phyloP scores from a whole-genome alignment of 2,797 vertebrate genomes.

The Danio choprae region DNA sequence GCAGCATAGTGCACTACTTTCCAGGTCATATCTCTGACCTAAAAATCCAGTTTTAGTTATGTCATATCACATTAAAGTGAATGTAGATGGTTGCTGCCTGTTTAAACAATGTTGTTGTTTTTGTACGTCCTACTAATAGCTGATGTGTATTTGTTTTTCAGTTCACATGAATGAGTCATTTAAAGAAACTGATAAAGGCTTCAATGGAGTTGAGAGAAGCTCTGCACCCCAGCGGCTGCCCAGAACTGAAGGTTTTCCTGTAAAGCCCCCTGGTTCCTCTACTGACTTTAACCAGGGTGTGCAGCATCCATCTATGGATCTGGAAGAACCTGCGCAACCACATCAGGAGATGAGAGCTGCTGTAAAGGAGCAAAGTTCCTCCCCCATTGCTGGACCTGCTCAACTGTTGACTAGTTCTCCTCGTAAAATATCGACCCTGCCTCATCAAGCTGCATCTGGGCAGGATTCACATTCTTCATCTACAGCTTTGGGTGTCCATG shows the following conservation, averaged over 20 bases:
- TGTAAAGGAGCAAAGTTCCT: constrained; percentile 63
- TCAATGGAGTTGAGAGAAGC: constrained; percentile 70
- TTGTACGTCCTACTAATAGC: background rate
- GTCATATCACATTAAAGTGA: background rate
- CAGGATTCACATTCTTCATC: constrained; percentile 39
- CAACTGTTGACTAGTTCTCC: constrained; percentile 38
- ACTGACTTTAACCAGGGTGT: constrained; percentile 65
- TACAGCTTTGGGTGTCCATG: constrained; percentile 6
- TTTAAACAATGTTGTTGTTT: background rate
- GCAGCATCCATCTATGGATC: constrained; percentile 45
- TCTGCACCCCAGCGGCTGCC: constrained; percentile 64
- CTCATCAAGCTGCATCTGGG: constrained; percentile 17
- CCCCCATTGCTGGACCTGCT: constrained; percentile 56
- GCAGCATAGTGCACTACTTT: background rate
- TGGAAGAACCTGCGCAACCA: constrained; percentile 65
- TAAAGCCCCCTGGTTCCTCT: constrained; percentile 61
- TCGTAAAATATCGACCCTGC: constrained; percentile 24
- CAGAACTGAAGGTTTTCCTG: constrained; percentile 66
- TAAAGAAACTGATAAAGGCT: constrained; percentile 71
- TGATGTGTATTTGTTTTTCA: constrained; percentile 45
- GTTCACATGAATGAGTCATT: constrained; percentile 69
- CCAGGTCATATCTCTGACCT: constrained; percentile 4
- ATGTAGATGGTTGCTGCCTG: background rate
- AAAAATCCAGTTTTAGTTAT: constrained; percentile 18
- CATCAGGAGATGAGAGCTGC: constrained; percentile 64